Base-by-base conservation (phyloP, 2,113 vertebrate genomes). In the Orycteropus afer region DNA sequence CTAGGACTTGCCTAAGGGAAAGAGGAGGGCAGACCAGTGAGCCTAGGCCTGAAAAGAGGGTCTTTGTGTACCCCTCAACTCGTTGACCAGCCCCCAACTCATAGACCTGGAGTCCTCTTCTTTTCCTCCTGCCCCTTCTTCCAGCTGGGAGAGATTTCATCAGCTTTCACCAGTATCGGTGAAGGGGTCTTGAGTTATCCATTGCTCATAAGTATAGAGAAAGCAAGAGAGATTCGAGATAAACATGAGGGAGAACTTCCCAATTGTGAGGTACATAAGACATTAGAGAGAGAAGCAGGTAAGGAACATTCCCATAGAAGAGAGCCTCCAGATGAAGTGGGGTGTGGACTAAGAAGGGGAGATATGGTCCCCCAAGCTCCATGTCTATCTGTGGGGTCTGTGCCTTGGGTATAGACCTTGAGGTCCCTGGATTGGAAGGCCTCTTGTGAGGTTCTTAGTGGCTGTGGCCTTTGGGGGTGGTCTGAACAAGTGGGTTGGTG, bases 311-410 rank as follows among this genome's bases (percentile, higher is more conserved):
- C n/a, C 34, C 7, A 1, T 23, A 9, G 11, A 55, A 69, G 42
- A 2, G 5, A 57, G 37, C 15, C 20, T 22, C 37, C 32, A 29
- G 67, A 20, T 23, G 76, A 29, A 42, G 67, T 12, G 20, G 40
- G 40, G 10, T 57, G 20, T 49, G 61, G 55, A 23, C 27, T 25
- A 25, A 79, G 42, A 1, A 0, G 49, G 8, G 23, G 42, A 14
- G 34, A 59, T 73, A 6, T 18, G 59, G 32, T 13, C 11, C 63
- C 10, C 7, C 51, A 32, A 34, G 25, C 47, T 25, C 45, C 59
- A 17, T 45, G 2, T 22, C 59, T 29, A 2, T 34, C 87, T 47
- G 0, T 13, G 17, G 71, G 32, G 32, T 12, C 40, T 0, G 5
- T 23, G 20, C 18, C 63, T 74, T 49, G 51, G 27, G 20, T 37